Evolutionary conservation across 2,113 vertebrate genomes (phyloP).

Genomic region (Tursiops truncatus): DNA sequence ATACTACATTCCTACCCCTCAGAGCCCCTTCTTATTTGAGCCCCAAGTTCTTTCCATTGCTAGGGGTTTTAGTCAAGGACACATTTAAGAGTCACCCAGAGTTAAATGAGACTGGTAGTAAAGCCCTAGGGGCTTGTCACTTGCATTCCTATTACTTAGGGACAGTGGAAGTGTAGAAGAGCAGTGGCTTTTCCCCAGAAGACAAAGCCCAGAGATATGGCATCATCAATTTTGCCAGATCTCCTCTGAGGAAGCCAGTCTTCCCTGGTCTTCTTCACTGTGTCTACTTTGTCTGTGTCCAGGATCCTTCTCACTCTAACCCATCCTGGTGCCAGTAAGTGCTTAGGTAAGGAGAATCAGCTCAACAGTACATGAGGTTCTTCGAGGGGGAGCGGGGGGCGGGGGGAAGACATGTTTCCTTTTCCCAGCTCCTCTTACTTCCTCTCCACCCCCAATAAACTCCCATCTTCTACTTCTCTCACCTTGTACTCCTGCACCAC

Average conservation of each 20-base stretch:
- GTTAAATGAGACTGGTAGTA: neutral
- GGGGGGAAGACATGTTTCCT: neutral
- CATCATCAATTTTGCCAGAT: neutral
- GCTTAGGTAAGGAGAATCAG: neutral
- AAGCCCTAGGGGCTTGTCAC: neutral
- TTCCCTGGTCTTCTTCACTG: neutral
- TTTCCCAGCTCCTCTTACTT: neutral
- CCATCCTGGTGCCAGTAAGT: neutral
- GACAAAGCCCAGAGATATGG: neutral
- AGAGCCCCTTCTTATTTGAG: neutral
- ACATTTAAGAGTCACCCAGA: neutral
- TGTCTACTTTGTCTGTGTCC: neutral
- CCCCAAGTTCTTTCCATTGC: neutral
- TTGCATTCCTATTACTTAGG: neutral
- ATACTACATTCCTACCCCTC: neutral
- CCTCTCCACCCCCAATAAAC: neutral
- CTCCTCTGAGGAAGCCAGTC: neutral
- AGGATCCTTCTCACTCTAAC: neutral
- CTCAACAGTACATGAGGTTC: neutral
- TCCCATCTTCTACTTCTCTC: neutral
- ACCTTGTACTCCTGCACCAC: slow-evolving; percentile 83
- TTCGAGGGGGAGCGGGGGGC: neutral
- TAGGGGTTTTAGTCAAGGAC: neutral
- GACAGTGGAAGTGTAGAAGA: neutral
- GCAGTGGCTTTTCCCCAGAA: neutral